phyloP scores from a whole-genome alignment of 2,797 vertebrate genomes.

The Hippoglossus hippoglossus region DNA sequence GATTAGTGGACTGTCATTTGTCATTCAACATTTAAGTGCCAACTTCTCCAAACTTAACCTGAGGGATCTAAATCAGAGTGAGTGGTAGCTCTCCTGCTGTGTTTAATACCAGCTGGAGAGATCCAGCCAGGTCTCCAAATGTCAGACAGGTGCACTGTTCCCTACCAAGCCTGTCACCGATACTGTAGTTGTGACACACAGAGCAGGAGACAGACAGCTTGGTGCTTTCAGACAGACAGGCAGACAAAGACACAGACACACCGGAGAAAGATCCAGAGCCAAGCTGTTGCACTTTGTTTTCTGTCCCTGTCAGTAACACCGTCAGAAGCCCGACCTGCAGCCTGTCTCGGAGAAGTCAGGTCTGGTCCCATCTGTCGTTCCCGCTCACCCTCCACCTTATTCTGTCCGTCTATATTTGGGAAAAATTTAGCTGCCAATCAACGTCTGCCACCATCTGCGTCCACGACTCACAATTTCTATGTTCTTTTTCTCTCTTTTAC shows the following conservation, averaged over 20 bases:
- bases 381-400: slow-evolving; percentile 24
- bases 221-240: slow-evolving; percentile 29
- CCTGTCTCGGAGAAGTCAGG: slow-evolving; percentile 20
- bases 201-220: slow-evolving; percentile 28
- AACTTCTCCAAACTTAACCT: too few species aligned
- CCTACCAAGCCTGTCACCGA: slow-evolving; percentile 36
- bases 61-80: not conserved
- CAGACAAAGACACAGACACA: slow-evolving; percentile 25
- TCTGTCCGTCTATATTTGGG: slow-evolving; percentile 34
- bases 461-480: slow-evolving; percentile 2
- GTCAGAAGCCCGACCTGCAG: slow-evolving; percentile 4
- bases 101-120: slow-evolving; percentile 1
- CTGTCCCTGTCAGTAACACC: slow-evolving; percentile 19
- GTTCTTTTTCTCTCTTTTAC: slow-evolving; percentile 7
- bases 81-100: not conserved
- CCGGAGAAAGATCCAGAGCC: slow-evolving; percentile 8
- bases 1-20: too few species aligned
- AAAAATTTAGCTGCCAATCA: slow-evolving; percentile 24
- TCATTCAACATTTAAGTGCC: too few species aligned
- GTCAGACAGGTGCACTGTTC: slow-evolving; percentile 36
- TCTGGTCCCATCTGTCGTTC: slow-evolving; percentile 32
- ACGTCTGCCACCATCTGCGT: slow-evolving; percentile 8
- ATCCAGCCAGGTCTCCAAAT: slow-evolving; percentile 33
- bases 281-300: slow-evolving; percentile 36
- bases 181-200: slow-evolving; percentile 31